Base-by-base conservation (phyloP, 2,888 invertebrate genomes). In the Plebejus argus region DNA sequence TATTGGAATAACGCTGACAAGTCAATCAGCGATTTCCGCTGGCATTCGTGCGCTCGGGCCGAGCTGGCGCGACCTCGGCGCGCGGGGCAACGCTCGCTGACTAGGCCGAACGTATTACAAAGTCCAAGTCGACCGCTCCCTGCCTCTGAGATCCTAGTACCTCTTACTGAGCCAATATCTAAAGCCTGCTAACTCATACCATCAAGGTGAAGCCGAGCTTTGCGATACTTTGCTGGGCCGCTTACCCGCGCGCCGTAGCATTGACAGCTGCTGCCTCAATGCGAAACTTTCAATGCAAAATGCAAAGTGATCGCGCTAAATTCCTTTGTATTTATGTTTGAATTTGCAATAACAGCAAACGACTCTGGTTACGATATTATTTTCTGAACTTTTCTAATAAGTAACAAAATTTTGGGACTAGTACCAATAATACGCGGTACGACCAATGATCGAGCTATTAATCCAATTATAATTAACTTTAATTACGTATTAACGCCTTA, bases 101-200 rank as follows among this genome's bases (percentile, higher is more conserved):
- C 92, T 93, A 93, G 93, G 93, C 91, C 93, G 92, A 92, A 91
- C 90, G 91, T 90, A 92, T 92, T 93, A 93, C 92, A 92, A 92
- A 93, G 93, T 93, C 93, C 92, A 91, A 92, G 87, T 88, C 85
- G 87, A 84, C 88, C 88, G 89, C 91, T 91, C 93, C 92, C 92
- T 91, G 89, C 90, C 91, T 87, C 90, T 88, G 87, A 93, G 91
- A 92, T 92, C 91, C 90, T 92, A 92, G 90, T 88, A 88, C 92
- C 92, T 89, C 91, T 92, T 93, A 92, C 92, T 87, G 87, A 88
- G 86, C 87, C 85, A 83, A 86, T 89, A 86, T 87, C 88, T 88
- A 88, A 85, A 86, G 84, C 85, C 88, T 90, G 86, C 86, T 87
- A 87, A 87, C 88, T 90, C 87, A 89, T 87, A 89, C 88, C 86